Conservation (phyloP, 2,113 vertebrate genomes). For the Cavia porcellus region DNA sequence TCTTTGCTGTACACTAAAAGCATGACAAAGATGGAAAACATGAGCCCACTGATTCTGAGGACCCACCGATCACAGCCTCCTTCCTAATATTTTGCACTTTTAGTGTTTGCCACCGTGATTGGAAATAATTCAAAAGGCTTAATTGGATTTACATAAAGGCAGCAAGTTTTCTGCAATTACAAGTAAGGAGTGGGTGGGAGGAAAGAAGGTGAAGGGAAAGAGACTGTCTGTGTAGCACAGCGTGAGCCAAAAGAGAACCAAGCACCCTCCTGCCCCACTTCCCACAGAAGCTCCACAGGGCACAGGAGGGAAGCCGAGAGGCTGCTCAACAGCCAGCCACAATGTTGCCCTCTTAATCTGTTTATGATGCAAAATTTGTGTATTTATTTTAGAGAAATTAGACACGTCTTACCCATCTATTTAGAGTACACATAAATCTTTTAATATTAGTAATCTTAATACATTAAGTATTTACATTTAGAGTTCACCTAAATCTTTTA, state of each 20-base stretch:
- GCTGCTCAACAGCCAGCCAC: neutral
- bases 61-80: neutral
- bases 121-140: constrained; percentile 43
- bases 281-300: neutral
- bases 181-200: neutral
- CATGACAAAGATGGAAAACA: constrained; percentile 3
- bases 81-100: constrained; percentile 46
- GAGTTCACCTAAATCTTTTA: neutral
- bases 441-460: neutral
- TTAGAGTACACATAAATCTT: neutral
- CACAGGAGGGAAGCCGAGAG: neutral
- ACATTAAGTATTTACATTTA: neutral
- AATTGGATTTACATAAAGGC: constrained; percentile 53
- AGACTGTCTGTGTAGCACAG: neutral
- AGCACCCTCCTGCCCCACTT: neutral
- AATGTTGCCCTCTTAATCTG: neutral
- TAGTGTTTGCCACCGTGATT: constrained; percentile 35
- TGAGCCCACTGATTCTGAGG: neutral
- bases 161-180: constrained; percentile 64
- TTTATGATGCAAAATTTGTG: neutral
- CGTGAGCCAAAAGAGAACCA: neutral
- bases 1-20: constrained; percentile 3
- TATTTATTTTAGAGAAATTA: neutral
- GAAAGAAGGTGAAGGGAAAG: neutral
- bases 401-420: neutral